These are phyloP conservation scores for Oryzias sinensis DNA, from an alignment of 2,797 vertebrate genomes.

Conservation along the genomic window DNA sequence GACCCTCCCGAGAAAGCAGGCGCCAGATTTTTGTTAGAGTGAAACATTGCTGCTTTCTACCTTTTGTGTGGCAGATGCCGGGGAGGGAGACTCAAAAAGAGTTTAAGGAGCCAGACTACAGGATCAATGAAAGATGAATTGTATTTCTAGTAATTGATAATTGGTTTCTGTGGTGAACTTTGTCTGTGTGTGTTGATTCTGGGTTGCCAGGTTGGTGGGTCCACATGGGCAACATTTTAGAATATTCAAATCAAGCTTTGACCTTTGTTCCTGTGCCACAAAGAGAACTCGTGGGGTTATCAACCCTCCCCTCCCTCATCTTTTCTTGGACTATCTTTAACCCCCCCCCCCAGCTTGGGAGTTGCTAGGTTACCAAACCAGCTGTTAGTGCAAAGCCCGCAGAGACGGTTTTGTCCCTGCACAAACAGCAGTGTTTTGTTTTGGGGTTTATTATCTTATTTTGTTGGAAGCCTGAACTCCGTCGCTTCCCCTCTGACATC, in stretches of 20 bases:
- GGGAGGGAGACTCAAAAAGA: conserved; percentile 2
- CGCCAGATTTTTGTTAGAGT: conserved; percentile 35
- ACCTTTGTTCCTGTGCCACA: conserved; percentile 32
- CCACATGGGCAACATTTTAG: conserved; percentile 20
- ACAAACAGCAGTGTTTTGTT: conserved; percentile 51
- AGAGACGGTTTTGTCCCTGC: conserved; percentile 59
- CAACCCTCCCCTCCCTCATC: conserved; percentile 7
- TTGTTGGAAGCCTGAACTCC: conserved; percentile 59
- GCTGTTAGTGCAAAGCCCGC: conserved; percentile 72
- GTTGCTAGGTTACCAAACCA: conserved; percentile 85
- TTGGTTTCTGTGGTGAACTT: too few relatives aligned
- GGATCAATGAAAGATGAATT: neutral
- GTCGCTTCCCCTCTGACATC: conserved; percentile 65
- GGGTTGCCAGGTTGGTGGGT: conserved; percentile 41
- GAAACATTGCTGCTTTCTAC: conserved; percentile 17
- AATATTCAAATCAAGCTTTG: conserved; percentile 35
- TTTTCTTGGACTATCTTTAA: too few relatives aligned
- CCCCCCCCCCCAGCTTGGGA: conserved; percentile 61
- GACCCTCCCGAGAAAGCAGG: conserved; percentile 54
- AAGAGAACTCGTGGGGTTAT: conserved; percentile 34
- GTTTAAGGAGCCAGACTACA: conserved; percentile 10
- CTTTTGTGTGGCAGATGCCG: neutral
- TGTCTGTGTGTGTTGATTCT: neutral
- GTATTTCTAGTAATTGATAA: too few relatives aligned
- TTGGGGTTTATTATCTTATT: conserved; percentile 1